phyloP scores from a whole-genome alignment of 2,888 invertebrate species.

The Mythimna albipuncta region DNA sequence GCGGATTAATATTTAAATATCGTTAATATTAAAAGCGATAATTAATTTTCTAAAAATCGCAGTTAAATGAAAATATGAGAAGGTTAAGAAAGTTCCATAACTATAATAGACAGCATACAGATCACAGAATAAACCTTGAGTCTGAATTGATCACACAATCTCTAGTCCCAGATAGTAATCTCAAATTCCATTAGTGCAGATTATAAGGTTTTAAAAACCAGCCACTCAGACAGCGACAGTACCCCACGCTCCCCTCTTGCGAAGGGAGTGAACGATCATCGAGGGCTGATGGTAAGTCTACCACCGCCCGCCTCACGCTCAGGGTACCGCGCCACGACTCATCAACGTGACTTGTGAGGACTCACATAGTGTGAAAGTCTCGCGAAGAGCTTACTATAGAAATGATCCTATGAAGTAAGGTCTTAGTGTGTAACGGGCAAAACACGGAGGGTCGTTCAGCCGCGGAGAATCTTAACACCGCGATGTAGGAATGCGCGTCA shows the following conservation, averaged over 20 bases:
- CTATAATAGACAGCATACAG: background rate
- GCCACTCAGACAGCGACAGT: slow-evolving; percentile 43
- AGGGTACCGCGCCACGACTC: slow-evolving; percentile 57
- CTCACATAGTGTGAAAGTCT: slow-evolving; percentile 58
- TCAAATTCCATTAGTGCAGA: too few relatives aligned
- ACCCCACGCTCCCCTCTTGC: slow-evolving; percentile 46
- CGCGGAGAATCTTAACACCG: slow-evolving; percentile 47
- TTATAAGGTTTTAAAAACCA: slow-evolving; percentile 13
- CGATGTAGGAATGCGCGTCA: slow-evolving; percentile 43
- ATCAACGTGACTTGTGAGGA: slow-evolving; percentile 59
- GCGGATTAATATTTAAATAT: background rate
- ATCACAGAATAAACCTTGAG: background rate
- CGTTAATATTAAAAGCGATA: background rate
- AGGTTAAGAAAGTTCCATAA: too few relatives aligned
- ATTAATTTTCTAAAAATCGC: background rate
- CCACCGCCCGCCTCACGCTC: slow-evolving; percentile 57
- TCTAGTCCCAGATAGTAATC: too few relatives aligned
- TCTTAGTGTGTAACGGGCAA: background rate
- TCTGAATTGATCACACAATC: too few relatives aligned
- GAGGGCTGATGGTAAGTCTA: slow-evolving; percentile 46
- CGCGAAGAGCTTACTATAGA: slow-evolving; percentile 58
- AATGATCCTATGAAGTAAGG: slow-evolving; percentile 52
- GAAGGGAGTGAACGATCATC: slow-evolving; percentile 51
- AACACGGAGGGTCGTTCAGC: slow-evolving; percentile 20
- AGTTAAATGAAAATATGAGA: too few relatives aligned